phyloP scores from a whole-genome alignment of 2,888 invertebrate species.

The Tenthredo distinguenda region DNA sequence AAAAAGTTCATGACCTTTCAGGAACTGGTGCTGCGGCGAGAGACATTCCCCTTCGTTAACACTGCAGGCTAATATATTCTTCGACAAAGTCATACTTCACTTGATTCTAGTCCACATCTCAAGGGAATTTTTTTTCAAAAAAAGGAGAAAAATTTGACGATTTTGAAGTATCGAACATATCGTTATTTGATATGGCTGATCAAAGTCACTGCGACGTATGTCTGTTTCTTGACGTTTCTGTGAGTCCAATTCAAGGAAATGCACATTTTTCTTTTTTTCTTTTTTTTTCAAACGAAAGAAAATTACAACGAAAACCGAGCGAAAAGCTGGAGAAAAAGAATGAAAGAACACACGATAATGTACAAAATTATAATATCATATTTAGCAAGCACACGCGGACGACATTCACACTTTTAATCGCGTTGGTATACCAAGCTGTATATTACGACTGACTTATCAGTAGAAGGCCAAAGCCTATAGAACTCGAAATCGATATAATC shows the following conservation, averaged over 20 bases:
- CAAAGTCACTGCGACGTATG: background rate
- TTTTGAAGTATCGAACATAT: background rate
- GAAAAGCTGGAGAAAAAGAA: background rate
- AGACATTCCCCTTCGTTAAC: constrained; percentile 24
- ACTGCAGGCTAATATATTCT: constrained; percentile 17
- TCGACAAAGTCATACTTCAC: constrained; percentile 25
- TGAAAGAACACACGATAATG: background rate
- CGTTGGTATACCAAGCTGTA: constrained; percentile 7
- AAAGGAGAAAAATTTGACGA: background rate
- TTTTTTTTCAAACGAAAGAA: background rate
- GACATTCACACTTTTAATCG: background rate
- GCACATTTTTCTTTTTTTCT: constrained; percentile 20
- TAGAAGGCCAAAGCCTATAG: constrained; percentile 2
- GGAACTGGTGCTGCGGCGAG: background rate
- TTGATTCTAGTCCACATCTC: background rate
- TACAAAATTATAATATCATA: background rate
- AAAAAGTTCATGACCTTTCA: constrained; percentile 6
- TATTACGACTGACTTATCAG: constrained; percentile 40
- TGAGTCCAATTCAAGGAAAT: constrained; percentile 32
- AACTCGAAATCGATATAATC: constrained; percentile 43
- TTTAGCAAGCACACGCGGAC: constrained; percentile 16
- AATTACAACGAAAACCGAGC: background rate
- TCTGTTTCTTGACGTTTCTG: constrained; percentile 33
- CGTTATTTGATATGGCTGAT: background rate
- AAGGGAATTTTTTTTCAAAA: background rate